Percentiles rank a stretch among this genome's conserved stretches.
phyloP scores from a whole-genome alignment of 2,797 vertebrate species.

The Craterocephalus amniculus region DNA sequence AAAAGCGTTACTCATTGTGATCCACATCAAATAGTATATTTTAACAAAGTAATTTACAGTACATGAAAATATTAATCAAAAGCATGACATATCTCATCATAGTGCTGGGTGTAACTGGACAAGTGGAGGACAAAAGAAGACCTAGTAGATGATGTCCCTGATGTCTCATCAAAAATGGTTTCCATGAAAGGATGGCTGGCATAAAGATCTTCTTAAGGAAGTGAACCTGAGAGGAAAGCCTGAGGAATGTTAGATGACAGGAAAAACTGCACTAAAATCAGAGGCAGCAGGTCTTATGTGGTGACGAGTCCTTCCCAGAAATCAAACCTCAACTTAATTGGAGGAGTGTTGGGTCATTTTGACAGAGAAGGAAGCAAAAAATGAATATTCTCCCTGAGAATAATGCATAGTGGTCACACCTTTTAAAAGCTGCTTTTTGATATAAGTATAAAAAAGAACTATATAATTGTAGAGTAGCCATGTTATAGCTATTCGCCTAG shows the following conservation, averaged over 20 bases:
- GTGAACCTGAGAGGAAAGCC: neutral
- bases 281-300: neutral
- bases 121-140: neutral
- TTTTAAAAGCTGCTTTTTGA: too few relatives aligned
- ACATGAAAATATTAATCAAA: neutral
- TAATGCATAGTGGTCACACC: too few relatives aligned
- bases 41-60: neutral
- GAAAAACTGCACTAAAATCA: neutral
- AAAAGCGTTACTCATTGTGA: too few relatives aligned
- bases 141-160: too few relatives aligned
- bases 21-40: too few relatives aligned
- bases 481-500: too few relatives aligned
- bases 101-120: neutral
- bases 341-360: neutral
- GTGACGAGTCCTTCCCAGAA: neutral
- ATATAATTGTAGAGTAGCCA: too few relatives aligned
- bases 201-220: neutral
- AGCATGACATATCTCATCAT: neutral
- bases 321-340: neutral
- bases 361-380: neutral
- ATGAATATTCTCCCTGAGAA: neutral
- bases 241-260: neutral
- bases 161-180: neutral
- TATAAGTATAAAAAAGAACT: too few relatives aligned
- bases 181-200: neutral